Percentiles rank a stretch among this genome's conserved stretches.
Evolutionary conservation across 2,888 invertebrate species (phyloP).

Genomic region (Terebella lapidaria): DNA sequence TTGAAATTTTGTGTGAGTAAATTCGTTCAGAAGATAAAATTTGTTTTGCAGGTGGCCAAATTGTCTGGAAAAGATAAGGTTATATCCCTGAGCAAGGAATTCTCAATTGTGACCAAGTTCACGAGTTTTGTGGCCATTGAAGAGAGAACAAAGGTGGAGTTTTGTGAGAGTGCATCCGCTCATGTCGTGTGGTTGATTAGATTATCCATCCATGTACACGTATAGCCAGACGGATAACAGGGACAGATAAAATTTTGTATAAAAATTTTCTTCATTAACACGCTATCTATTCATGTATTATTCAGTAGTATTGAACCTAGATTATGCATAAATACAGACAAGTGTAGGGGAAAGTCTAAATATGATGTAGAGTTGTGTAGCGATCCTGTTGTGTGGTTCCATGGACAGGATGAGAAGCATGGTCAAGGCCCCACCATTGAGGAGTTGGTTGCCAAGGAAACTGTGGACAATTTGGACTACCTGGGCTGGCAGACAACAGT

Average conservation of each 20-base stretch:
- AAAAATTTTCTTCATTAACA: too few species aligned
- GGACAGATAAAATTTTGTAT: too few species aligned
- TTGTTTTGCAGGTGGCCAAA: background rate
- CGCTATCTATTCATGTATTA: too few species aligned
- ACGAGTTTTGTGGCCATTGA: conserved; percentile 54
- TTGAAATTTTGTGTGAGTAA: background rate
- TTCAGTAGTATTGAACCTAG: too few species aligned
- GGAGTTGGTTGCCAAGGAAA: conserved; percentile 33
- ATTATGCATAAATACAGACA: too few species aligned
- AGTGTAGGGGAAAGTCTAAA: too few species aligned
- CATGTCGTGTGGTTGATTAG: background rate
- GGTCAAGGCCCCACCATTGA: conserved; percentile 25
- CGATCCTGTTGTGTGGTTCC: background rate
- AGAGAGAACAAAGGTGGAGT: conserved; percentile 43
- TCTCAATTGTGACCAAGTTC: conserved; percentile 49
- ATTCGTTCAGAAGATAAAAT: too few species aligned
- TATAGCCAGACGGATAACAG: too few species aligned
- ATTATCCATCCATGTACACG: background rate
- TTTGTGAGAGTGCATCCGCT: background rate
- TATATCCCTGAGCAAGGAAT: conserved; percentile 48
- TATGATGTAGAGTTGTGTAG: too few species aligned
- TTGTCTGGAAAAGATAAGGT: conserved; percentile 34
- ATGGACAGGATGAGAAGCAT: background rate
- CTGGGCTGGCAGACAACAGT: conserved; percentile 29
- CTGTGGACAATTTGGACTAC: conserved; percentile 38